Conservation (phyloP, 2,797 vertebrate species). For the Acanthopagrus latus region DNA sequence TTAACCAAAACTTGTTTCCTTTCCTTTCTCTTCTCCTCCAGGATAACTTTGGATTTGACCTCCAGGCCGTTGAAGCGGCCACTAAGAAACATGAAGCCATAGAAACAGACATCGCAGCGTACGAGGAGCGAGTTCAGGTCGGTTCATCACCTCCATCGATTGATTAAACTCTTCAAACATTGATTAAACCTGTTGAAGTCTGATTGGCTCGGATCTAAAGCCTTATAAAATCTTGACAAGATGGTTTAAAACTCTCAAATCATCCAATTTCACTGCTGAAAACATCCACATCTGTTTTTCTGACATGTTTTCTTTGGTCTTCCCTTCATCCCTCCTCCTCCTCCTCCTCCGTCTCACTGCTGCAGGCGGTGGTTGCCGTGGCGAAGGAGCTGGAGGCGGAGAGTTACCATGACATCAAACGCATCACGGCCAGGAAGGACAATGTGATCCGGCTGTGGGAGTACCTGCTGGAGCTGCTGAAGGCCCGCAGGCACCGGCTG, state of each 20-base stretch:
- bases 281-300: background rate
- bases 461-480: slow-evolving; percentile 95
- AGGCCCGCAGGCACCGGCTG: slow-evolving; percentile 90
- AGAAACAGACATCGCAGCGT: slow-evolving; percentile 94
- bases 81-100: slow-evolving; percentile 97
- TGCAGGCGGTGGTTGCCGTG: slow-evolving; percentile 91
- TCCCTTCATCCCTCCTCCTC: background rate
- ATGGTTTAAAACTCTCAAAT: too few relatives aligned
- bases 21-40: slow-evolving; percentile 53
- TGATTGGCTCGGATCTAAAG: background rate
- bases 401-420: slow-evolving; percentile 95
- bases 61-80: slow-evolving; percentile 94
- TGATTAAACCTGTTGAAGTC: background rate
- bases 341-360: background rate
- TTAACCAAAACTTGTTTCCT: background rate
- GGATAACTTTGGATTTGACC: slow-evolving; percentile 97
- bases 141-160: background rate
- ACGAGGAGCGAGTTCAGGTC: slow-evolving; percentile 92
- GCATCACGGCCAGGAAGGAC: slow-evolving; percentile 92
- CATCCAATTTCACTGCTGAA: background rate
- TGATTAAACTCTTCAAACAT: background rate
- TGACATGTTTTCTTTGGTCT: background rate
- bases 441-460: slow-evolving; percentile 98
- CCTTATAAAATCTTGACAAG: too few relatives aligned
- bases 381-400: slow-evolving; percentile 94